Evolutionary conservation across 2,113 vertebrate genomes (phyloP).

Genomic region (Ailuropoda melanoleuca): DNA sequence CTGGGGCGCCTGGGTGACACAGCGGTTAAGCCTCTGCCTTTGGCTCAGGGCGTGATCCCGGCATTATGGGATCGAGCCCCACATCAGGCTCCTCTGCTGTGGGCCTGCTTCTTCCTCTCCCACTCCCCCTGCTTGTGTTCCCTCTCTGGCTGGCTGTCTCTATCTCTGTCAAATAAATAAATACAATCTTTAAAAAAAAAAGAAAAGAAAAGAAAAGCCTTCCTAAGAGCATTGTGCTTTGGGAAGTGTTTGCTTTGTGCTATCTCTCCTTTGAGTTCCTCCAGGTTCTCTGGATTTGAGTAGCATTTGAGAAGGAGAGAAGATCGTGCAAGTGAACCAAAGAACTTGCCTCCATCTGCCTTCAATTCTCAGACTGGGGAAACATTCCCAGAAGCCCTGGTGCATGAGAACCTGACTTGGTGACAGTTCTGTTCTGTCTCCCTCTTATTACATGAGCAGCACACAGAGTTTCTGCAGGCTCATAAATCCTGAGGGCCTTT

Average conservation of each 20-base stretch:
- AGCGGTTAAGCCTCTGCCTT: too few relatives aligned
- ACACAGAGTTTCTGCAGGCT: slow-evolving; percentile 1
- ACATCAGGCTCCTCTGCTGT: too few relatives aligned
- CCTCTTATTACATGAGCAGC: neutral
- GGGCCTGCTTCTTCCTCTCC: too few relatives aligned
- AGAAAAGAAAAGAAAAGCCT: neutral
- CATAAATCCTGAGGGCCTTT: slow-evolving; percentile 67
- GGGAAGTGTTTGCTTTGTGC: neutral
- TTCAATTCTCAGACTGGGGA: slow-evolving; percentile 49
- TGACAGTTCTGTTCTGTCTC: slow-evolving; percentile 60
- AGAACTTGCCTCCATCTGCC: slow-evolving; percentile 32
- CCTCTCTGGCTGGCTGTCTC: too few relatives aligned
- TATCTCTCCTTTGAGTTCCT: neutral
- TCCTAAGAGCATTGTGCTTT: neutral
- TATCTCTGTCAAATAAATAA: too few relatives aligned
- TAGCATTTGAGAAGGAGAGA: neutral
- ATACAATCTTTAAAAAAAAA: too few relatives aligned
- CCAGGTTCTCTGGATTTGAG: slow-evolving; percentile 40
- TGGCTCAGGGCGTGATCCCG: too few relatives aligned
- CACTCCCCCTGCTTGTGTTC: too few relatives aligned
- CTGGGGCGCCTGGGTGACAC: too few relatives aligned
- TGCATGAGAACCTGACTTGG: slow-evolving; percentile 25
- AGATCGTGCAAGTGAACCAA: neutral
- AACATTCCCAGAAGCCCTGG: slow-evolving; percentile 54
- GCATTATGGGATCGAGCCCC: too few relatives aligned